Evolutionary conservation across 2,797 vertebrate genomes (phyloP).

Genomic region (Champsocephalus gunnari): DNA sequence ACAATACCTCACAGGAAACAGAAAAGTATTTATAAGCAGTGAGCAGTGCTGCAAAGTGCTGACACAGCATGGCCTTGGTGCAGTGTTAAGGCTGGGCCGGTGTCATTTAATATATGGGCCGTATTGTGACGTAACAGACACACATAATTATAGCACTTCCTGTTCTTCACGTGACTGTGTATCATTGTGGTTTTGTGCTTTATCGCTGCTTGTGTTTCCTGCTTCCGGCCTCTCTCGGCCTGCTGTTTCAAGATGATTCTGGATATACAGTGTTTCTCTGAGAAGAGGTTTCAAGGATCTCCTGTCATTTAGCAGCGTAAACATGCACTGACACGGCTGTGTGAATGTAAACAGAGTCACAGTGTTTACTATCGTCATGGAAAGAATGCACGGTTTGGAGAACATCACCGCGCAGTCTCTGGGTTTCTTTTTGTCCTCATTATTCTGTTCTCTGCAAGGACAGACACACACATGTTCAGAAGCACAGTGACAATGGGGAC

Average conservation of each 20-base stretch:
- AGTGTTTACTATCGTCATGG: constrained; percentile 54
- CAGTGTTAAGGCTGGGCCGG: constrained; percentile 30
- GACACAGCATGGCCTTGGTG: constrained; percentile 60
- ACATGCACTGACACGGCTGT: constrained; percentile 5
- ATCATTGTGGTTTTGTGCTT: constrained; percentile 46
- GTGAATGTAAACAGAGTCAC: constrained; percentile 53
- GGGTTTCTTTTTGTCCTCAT: constrained; percentile 7
- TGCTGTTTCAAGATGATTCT: constrained; percentile 26
- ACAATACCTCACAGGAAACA: constrained; percentile 56
- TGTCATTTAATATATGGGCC: constrained; percentile 50
- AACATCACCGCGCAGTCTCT: constrained; percentile 9
- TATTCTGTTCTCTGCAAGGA: not conserved
- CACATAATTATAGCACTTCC: constrained; percentile 68
- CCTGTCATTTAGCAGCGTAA: constrained; percentile 41
- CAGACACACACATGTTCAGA: constrained; percentile 22
- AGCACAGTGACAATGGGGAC: constrained; percentile 34
- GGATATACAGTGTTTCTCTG: not conserved
- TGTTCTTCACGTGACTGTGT: constrained; percentile 44
- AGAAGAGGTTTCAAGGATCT: constrained; percentile 2
- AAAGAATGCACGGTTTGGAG: constrained; percentile 31
- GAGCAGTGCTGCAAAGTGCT: constrained; percentile 53
- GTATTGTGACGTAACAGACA: constrained; percentile 39
- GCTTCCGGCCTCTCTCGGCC: constrained; percentile 19
- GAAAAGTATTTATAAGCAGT: constrained; percentile 67
- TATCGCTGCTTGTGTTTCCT: constrained; percentile 70